phyloP scores from a whole-genome alignment of 2,797 vertebrate species.

The Clarias platycephalus region DNA sequence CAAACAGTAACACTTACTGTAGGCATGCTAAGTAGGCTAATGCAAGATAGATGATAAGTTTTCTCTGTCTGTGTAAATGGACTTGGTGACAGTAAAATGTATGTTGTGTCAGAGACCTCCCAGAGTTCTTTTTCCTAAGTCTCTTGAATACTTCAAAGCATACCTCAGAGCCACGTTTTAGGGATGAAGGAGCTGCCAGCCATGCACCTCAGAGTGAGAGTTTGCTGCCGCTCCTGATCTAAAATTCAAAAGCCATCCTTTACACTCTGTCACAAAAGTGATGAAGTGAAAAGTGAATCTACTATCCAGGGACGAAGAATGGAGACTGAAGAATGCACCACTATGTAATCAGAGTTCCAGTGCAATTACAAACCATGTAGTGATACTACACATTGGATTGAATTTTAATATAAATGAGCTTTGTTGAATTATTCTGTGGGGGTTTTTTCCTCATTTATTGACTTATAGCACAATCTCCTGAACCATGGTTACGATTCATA shows the following conservation, averaged over 20 bases:
- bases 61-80: slow-evolving; percentile 44
- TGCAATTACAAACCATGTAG: slow-evolving; percentile 42
- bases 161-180: slow-evolving; percentile 50
- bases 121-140: slow-evolving; percentile 35
- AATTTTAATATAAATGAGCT: not conserved
- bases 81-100: slow-evolving; percentile 48
- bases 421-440: not conserved
- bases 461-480: not conserved
- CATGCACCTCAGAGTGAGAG: slow-evolving; percentile 47
- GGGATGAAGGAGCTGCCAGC: slow-evolving; percentile 58
- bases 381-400: slow-evolving; percentile 32
- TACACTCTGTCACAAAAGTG: slow-evolving; percentile 57
- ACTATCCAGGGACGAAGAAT: slow-evolving; percentile 50
- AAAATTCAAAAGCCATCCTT: slow-evolving; percentile 58
- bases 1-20: slow-evolving; percentile 23
- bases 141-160: slow-evolving; percentile 50
- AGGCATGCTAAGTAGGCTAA: slow-evolving; percentile 27
- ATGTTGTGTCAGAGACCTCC: slow-evolving; percentile 44
- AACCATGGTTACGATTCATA: not conserved
- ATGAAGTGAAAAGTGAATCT: slow-evolving; percentile 60
- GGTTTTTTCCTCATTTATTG: not conserved
- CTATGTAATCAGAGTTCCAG: slow-evolving; percentile 41
- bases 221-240: slow-evolving; percentile 52
- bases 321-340: slow-evolving; percentile 42
- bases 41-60: slow-evolving; percentile 43